These are phyloP conservation scores for Ophion slaviceki DNA, from an alignment of 2,888 invertebrate genomes.

Conservation along the genomic window DNA sequence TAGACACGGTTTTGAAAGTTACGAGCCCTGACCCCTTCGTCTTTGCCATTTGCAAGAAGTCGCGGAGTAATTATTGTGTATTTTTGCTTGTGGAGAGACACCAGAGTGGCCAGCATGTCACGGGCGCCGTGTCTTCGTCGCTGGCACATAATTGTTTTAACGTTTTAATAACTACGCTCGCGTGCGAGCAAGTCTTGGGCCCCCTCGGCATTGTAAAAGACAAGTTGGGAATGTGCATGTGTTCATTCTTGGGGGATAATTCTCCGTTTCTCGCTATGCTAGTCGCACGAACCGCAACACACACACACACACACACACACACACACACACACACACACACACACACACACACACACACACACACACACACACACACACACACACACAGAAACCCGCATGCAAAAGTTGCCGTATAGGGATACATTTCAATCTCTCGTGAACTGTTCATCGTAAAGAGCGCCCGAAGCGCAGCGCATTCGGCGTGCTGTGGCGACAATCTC, in stretches of 20 bases:
- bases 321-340: constrained; percentile 10
- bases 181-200: constrained; percentile 72
- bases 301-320: constrained; percentile 21
- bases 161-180: constrained; percentile 80
- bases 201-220: constrained; percentile 64
- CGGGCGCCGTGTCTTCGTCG: constrained; percentile 66
- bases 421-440: constrained; percentile 45
- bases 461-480: constrained; percentile 26
- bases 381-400: constrained; percentile 2
- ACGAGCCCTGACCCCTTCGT: constrained; percentile 32
- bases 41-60: constrained; percentile 68
- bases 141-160: constrained; percentile 80
- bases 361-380: constrained; percentile 17
- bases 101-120: constrained; percentile 17
- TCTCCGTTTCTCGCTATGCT: constrained; percentile 23
- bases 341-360: constrained; percentile 11
- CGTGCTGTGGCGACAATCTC: constrained; percentile 65
- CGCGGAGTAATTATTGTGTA: constrained; percentile 74
- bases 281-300: background rate
- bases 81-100: constrained; percentile 52
- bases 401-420: background rate
- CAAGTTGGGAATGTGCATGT: constrained; percentile 43
- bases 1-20: constrained; percentile 43
- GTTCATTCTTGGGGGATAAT: constrained; percentile 53
- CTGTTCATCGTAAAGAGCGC: constrained; percentile 55